Conservation (phyloP, 2,888 invertebrate species). For the Stegophylla sp. region DNA sequence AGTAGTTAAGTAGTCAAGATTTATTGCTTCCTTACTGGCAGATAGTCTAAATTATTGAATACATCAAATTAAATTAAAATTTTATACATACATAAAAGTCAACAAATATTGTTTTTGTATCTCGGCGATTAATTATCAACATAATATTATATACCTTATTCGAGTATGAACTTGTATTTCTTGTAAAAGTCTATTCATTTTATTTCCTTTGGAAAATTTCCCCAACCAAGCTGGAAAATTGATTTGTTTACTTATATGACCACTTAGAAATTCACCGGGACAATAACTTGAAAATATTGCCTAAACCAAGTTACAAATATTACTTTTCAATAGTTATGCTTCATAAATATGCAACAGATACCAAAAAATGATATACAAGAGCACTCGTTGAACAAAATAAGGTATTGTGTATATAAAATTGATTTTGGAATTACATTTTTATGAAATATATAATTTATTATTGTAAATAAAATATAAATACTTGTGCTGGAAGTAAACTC, state of each 20-base stretch:
- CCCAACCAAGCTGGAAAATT: conserved; percentile 97
- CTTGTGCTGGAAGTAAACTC: conserved; percentile 80
- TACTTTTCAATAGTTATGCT: not conserved
- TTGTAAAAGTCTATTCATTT: conserved; percentile 81
- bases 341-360: not conserved
- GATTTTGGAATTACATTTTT: too few species aligned
- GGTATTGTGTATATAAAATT: too few species aligned
- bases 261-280: conserved; percentile 85
- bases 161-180: conserved; percentile 88
- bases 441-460: too few species aligned
- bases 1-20: conserved; percentile 85
- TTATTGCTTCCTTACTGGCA: conserved; percentile 81
- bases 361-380: not conserved
- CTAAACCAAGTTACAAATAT: conserved; percentile 66
- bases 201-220: conserved; percentile 84
- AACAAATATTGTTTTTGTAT: not conserved
- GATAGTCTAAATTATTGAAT: conserved; percentile 71
- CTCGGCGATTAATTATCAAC: too few species aligned
- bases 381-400: too few species aligned
- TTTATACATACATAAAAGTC: not conserved
- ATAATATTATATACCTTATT: conserved; percentile 70
- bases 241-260: conserved; percentile 79
- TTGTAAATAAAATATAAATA: conserved; percentile 54
- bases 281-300: conserved; percentile 90
- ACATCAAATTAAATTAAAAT: not conserved